Evolutionary conservation across 2,113 vertebrate species (phyloP).

Genomic region (Choloepus hoffmanni): DNA sequence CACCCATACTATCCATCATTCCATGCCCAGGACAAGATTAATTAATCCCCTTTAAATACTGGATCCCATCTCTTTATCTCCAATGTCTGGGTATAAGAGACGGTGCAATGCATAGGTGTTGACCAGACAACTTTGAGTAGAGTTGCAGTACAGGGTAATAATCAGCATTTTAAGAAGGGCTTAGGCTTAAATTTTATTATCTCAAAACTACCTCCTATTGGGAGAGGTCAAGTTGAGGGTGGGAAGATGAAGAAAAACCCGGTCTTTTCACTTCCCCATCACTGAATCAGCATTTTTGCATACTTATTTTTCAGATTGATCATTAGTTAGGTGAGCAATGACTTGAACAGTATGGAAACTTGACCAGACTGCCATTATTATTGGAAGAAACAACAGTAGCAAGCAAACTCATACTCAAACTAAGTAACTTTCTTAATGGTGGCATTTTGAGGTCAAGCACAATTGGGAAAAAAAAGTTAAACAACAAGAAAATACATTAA

Average conservation of each 20-base stretch:
- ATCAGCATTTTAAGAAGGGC: background rate
- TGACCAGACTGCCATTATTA: background rate
- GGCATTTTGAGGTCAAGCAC: constrained; percentile 41
- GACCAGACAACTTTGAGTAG: background rate
- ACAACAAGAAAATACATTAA: background rate
- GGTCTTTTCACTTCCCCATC: background rate
- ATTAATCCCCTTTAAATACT: background rate
- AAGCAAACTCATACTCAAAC: constrained; percentile 45
- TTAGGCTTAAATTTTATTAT: constrained; percentile 14
- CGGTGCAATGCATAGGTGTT: background rate
- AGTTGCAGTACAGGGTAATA: background rate
- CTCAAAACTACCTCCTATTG: background rate
- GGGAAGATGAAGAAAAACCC: background rate
- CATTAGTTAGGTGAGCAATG: background rate
- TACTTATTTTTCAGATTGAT: background rate
- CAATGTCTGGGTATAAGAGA: background rate
- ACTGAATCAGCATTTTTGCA: background rate
- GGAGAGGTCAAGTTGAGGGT: background rate
- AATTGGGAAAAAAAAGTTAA: constrained; percentile 48
- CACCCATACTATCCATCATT: background rate
- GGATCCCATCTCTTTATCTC: background rate
- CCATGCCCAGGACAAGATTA: background rate
- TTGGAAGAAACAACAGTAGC: background rate
- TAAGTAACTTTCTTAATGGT: background rate
- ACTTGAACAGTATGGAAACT: background rate